Conservation (phyloP, 2,113 vertebrate species). For the Carlito syrichta region DNA sequence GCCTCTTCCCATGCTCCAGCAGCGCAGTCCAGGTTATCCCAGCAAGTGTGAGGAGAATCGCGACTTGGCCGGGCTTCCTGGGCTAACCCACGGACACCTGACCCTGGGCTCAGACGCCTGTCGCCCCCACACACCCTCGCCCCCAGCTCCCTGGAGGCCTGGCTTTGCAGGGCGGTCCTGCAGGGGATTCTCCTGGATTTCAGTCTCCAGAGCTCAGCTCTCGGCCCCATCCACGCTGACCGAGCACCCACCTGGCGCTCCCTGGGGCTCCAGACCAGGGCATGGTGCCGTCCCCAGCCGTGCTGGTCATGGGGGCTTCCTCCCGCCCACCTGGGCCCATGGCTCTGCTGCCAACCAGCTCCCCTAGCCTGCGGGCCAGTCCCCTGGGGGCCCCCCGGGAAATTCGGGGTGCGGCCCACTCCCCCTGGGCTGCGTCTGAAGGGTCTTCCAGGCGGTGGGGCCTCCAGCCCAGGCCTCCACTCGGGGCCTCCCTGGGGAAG, state of each 20-base stretch:
- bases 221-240: too few relatives aligned
- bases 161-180: background rate
- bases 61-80: background rate
- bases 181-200: background rate
- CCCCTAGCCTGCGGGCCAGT: background rate
- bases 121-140: background rate
- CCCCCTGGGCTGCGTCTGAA: background rate
- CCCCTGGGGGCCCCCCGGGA: too few relatives aligned
- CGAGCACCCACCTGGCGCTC: too few relatives aligned
- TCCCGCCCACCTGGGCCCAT: too few relatives aligned
- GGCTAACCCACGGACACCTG: background rate
- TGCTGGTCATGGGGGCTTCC: too few relatives aligned
- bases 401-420: background rate
- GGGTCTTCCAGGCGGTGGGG: background rate
- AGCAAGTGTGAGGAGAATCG: background rate
- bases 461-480: background rate
- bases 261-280: too few relatives aligned
- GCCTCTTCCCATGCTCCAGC: background rate
- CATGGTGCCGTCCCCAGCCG: too few relatives aligned
- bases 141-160: background rate
- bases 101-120: background rate
- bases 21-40: background rate
- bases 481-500: background rate
- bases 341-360: background rate
- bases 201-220: background rate